Conservation (phyloP, 2,888 invertebrate species). For the Caenorhabditis doughertyi region DNA sequence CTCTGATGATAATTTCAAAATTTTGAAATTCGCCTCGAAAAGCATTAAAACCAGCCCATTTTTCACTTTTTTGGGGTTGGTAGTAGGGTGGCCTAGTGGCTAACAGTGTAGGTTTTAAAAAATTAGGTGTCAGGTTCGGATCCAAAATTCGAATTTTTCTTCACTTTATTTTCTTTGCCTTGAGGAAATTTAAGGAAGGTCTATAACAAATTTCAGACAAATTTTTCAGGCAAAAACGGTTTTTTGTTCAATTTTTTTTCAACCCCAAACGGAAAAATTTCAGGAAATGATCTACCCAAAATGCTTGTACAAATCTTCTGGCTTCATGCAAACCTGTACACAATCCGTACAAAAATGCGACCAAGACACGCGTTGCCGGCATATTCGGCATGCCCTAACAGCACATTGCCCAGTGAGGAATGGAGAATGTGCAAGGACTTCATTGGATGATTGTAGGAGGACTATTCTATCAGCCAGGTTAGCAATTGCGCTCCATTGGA, state of each 20-base stretch:
- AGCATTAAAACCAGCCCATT: no score
- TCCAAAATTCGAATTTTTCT: background rate
- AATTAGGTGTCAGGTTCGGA: background rate
- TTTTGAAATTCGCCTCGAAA: no score
- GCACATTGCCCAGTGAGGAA: constrained; percentile 66
- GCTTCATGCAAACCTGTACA: constrained; percentile 69
- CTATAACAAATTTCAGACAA: background rate
- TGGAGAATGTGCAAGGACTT: constrained; percentile 60
- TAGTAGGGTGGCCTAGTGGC: background rate
- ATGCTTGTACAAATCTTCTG: constrained; percentile 73
- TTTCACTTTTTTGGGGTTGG: no score
- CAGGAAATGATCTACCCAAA: constrained; percentile 79
- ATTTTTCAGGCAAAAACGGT: no score
- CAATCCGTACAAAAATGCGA: constrained; percentile 73
- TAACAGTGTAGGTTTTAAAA: background rate
- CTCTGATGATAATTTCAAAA: no score
- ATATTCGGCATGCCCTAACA: constrained; percentile 44
- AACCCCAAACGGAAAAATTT: background rate
- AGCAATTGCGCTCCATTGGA: constrained; percentile 36
- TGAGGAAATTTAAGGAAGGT: background rate
- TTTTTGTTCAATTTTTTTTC: no score
- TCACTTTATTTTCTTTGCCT: background rate
- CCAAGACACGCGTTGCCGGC: constrained; percentile 71
- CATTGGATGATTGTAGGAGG: constrained; percentile 66
- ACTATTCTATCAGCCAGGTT: constrained; percentile 66